A percentile compares a stretch with the other conserved stretches of the same genome.
Conservation (phyloP, 2,797 vertebrate genomes). For the Scleropages formosus region DNA sequence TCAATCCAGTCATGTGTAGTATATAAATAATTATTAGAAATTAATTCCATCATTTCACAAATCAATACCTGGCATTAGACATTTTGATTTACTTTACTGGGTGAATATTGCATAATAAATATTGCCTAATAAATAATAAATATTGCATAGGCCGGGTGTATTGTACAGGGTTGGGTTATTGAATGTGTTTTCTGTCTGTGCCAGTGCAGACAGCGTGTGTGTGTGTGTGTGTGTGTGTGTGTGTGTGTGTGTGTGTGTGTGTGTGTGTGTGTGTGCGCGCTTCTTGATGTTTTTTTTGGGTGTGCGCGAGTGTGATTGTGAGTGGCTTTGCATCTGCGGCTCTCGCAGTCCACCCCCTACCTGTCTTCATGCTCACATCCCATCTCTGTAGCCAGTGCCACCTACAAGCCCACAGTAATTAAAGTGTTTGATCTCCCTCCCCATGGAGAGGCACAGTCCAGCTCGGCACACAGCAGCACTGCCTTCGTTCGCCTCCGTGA, state of each 20-base stretch:
- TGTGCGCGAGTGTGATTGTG: conserved; percentile 20
- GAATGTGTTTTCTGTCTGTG: too few species aligned
- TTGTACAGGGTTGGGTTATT: not conserved
- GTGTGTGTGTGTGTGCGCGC: conserved; percentile 15
- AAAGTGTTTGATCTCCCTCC: conserved; percentile 69
- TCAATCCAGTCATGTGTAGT: not conserved
- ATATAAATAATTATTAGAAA: not conserved
- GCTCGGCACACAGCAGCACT: conserved; percentile 48
- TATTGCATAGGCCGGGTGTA: not conserved
- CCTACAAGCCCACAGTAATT: conserved; percentile 69
- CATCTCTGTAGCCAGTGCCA: conserved; percentile 60
- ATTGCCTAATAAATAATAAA: not conserved
- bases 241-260: conserved; percentile 36
- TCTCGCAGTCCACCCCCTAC: conserved; percentile 44
- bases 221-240: not conserved
- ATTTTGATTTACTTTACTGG: too few species aligned
- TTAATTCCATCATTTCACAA: not conserved
- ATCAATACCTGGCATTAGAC: not conserved
- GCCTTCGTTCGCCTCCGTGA: conserved; percentile 53
- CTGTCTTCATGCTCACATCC: conserved; percentile 60
- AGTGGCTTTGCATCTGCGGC: conserved; percentile 37
- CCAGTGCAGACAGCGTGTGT: too few species aligned
- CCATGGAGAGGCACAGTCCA: conserved; percentile 54
- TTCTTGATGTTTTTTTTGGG: conserved; percentile 40
- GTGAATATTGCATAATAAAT: not conserved